Conservation (phyloP, 1,140 invertebrate species). For the Formica selysi region DNA sequence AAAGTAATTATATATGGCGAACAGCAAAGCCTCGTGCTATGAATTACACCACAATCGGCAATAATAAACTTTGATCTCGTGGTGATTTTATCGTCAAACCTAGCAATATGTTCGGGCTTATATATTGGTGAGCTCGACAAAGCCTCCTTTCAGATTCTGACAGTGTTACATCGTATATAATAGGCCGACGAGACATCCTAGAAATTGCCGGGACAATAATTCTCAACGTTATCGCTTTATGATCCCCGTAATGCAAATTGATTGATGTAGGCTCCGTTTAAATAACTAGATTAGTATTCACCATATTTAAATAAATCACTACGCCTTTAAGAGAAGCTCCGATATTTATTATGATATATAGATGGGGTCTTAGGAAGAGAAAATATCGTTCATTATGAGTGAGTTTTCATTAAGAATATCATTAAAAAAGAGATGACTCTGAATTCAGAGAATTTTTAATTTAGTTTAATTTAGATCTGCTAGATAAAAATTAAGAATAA, state of each 20-base stretch:
- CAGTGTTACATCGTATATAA: not conserved
- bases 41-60: constrained; percentile 2
- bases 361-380: not conserved
- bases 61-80: not conserved
- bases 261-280: not conserved
- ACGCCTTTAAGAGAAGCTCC: not conserved
- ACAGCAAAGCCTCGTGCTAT: not conserved
- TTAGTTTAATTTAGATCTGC: too few species aligned
- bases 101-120: constrained; percentile 6
- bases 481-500: too few species aligned
- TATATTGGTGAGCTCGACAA: constrained; percentile 8
- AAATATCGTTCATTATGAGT: not conserved
- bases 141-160: constrained; percentile 24
- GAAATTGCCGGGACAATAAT: constrained; percentile 1
- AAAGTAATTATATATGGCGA: constrained; percentile 30
- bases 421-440: not conserved
- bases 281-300: not conserved
- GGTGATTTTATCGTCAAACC: constrained; percentile 28
- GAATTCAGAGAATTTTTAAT: too few species aligned
- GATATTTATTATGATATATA: not conserved
- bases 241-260: not conserved
- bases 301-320: not conserved
- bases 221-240: not conserved
- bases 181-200: not conserved
- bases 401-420: not conserved